Base-by-base conservation (phyloP, 2,797 vertebrate species). In the Capromys pilorides region DNA sequence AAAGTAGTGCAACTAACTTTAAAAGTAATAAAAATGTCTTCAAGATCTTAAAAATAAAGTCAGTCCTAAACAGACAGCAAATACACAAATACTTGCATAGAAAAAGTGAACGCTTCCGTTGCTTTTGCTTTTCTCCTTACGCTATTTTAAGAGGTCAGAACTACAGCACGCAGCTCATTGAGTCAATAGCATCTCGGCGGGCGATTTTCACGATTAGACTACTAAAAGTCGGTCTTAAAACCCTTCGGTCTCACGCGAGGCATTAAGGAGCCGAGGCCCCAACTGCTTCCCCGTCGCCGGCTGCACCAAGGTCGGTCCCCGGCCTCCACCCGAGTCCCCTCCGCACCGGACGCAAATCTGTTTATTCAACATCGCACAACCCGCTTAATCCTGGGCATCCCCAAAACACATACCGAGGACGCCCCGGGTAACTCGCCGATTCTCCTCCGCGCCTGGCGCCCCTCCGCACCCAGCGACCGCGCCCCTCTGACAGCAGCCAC, bases 21-120 rank as follows among this genome's bases (percentile, higher is more conserved):
- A 90, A 93, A 62, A 86, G 51, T 79, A 90, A 28, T 57, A 73
- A 45, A 93, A 95, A 88, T 86, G 64, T 67, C 66, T 51, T 61
- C 26, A 82, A 61, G 61, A 81, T n/a, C 31, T 95, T 88, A 95
- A 95, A 96, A 85, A 51, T 71, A 88, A 92, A 95, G 33, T 69
- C 85, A 33, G 41, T 85, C 88, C 80, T 62, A 89, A 93, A 64
- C 36, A 61, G 36, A 64, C 36, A 57, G 33, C 26, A 82, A 94
- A 84, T n/a, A n/a, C n/a, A n/a, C 31, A 90, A 87, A 51, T 81
- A n/a, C 24, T 21, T 87, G 64, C 31, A 39, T 31, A 49, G 61
- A 82, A 88, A 94, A 86, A 92, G 59, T 1, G 9, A 93, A 80
- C 14, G 71, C 4, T 59, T 14, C 59, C 28, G 2, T 62, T 54